These are phyloP conservation scores for Cataglyphis altisquamis DNA, from an alignment of 2,888 invertebrate species.

Conservation along the genomic window DNA sequence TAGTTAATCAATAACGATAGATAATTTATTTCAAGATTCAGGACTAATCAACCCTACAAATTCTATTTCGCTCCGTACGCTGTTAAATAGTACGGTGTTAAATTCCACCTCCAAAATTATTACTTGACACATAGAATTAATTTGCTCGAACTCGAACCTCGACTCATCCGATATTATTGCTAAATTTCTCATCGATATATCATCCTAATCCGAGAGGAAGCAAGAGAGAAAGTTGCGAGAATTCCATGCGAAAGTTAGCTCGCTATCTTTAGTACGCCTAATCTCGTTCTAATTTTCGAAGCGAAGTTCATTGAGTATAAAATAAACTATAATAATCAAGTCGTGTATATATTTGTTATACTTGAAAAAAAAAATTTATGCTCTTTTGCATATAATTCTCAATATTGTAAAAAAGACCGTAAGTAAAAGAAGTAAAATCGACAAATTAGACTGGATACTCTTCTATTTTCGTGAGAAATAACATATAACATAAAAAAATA, in stretches of 20 bases:
- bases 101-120: constrained; percentile 28
- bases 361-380: neutral
- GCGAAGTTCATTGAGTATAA: neutral
- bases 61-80: neutral
- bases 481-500: neutral
- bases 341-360: neutral
- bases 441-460: neutral
- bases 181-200: constrained; percentile 36
- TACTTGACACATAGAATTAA: constrained; percentile 43
- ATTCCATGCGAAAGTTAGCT: constrained; percentile 25
- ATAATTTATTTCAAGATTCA: constrained; percentile 59
- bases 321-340: neutral
- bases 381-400: neutral
- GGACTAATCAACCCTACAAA: neutral
- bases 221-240: neutral
- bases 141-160: constrained; percentile 27
- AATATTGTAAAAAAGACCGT: neutral
- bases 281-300: constrained; percentile 21
- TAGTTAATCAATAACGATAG: constrained; percentile 65
- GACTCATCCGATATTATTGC: constrained; percentile 24
- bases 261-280: constrained; percentile 18
- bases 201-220: constrained; percentile 10
- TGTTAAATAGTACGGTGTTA: neutral
- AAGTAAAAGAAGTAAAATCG: neutral
- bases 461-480: neutral